Evolutionary conservation across 2,113 vertebrate genomes (phyloP).

Genomic region (Neolamprologus brichardi): DNA sequence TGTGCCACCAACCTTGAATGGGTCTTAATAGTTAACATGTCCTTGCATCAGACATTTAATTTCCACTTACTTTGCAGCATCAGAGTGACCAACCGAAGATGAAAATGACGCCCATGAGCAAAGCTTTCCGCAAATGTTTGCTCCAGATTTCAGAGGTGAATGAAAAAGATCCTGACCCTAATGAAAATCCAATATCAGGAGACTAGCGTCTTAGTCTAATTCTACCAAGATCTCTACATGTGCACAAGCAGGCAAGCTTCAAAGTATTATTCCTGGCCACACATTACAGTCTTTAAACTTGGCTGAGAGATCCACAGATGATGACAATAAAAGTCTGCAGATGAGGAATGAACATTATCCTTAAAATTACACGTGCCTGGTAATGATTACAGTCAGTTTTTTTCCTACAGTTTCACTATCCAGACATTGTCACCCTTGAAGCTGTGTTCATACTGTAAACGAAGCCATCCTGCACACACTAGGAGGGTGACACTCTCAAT

Average conservation of each 20-base stretch:
- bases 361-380: neutral
- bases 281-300: neutral
- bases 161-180: neutral
- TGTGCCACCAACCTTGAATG: neutral
- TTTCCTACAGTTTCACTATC: neutral
- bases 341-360: constrained; percentile 1
- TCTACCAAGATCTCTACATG: neutral
- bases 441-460: neutral
- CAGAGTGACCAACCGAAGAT: neutral
- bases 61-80: neutral
- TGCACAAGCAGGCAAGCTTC: neutral
- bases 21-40: neutral
- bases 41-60: neutral
- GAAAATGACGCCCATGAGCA: neutral
- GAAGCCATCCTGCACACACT: neutral
- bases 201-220: neutral
- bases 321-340: constrained; percentile 13
- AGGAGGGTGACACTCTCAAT: neutral
- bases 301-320: constrained; percentile 1
- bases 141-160: neutral
- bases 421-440: neutral
- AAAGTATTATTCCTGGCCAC: neutral
- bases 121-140: neutral
- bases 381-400: constrained; percentile 25
- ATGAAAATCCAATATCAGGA: neutral